phyloP scores from a whole-genome alignment of 2,888 invertebrate genomes.

The Lottia gigantea region DNA sequence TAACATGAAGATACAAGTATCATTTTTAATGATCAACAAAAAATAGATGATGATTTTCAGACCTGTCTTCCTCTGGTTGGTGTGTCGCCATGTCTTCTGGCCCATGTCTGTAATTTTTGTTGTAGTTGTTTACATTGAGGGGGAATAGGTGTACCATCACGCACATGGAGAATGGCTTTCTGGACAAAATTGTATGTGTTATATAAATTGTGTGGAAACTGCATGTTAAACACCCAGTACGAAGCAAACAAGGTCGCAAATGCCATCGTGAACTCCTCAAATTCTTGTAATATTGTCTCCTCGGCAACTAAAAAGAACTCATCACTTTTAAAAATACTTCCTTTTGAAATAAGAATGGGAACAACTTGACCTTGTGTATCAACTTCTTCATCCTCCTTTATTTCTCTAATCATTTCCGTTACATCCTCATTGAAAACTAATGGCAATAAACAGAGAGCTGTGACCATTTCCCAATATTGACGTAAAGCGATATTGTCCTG shows the following conservation, averaged over 20 bases:
- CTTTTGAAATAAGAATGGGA: slow-evolving; percentile 59
- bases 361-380: slow-evolving; percentile 59
- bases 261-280: slow-evolving; percentile 62
- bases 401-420: slow-evolving; percentile 57
- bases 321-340: slow-evolving; percentile 58
- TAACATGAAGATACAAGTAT: too few species aligned
- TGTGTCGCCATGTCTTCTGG: slow-evolving; percentile 17
- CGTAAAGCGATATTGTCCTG: slow-evolving; percentile 54
- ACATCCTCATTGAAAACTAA: slow-evolving; percentile 56
- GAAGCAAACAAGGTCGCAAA: slow-evolving; percentile 58
- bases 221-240: slow-evolving; percentile 64
- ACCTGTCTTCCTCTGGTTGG: not conserved
- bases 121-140: slow-evolving; percentile 48
- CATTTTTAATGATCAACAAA: too few species aligned
- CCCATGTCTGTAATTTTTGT: slow-evolving; percentile 38
- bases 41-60: too few species aligned
- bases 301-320: slow-evolving; percentile 60
- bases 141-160: slow-evolving; percentile 48
- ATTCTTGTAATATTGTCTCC: slow-evolving; percentile 59
- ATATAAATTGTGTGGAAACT: slow-evolving; percentile 55
- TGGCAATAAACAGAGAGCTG: slow-evolving; percentile 56
- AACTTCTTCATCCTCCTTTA: slow-evolving; percentile 53
- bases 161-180: slow-evolving; percentile 51
- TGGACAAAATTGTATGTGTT: slow-evolving; percentile 60
- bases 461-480: slow-evolving; percentile 64